Percentiles rank a stretch among this genome's conserved stretches.
Conservation (phyloP, 2,797 vertebrate genomes). For the Centroberyx gerrardi region DNA sequence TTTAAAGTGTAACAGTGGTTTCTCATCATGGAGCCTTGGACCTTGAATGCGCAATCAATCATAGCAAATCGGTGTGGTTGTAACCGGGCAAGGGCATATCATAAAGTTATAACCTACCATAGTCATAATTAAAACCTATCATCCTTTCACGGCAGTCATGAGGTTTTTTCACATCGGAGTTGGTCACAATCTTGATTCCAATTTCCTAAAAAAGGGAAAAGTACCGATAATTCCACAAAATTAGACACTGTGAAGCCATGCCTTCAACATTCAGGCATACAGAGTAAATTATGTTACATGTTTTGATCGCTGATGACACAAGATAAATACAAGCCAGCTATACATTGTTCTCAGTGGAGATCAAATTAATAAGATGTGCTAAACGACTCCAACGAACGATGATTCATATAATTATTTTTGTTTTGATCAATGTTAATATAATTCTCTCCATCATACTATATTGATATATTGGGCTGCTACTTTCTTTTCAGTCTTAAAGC, state of each 20-base stretch:
- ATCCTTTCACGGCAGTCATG: background rate
- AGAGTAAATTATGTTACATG: background rate
- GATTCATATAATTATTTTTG: too few relatives aligned
- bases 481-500: too few relatives aligned
- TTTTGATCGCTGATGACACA: background rate
- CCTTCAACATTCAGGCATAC: background rate
- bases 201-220: constrained; percentile 65
- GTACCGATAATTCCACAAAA: background rate
- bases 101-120: constrained; percentile 19
- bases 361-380: background rate
- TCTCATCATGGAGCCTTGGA: background rate
- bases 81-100: too few relatives aligned
- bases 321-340: background rate
- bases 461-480: too few relatives aligned
- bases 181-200: constrained; percentile 89
- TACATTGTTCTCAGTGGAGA: background rate
- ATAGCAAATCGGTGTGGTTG: too few relatives aligned
- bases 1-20: background rate
- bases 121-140: accelerated
- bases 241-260: background rate
- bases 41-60: background rate
- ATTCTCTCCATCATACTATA: too few relatives aligned
- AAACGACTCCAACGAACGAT: too few relatives aligned
- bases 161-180: constrained; percentile 84
- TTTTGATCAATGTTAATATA: too few relatives aligned